phyloP scores from a whole-genome alignment of 2,797 vertebrate genomes.

The Taenioides sp. region DNA sequence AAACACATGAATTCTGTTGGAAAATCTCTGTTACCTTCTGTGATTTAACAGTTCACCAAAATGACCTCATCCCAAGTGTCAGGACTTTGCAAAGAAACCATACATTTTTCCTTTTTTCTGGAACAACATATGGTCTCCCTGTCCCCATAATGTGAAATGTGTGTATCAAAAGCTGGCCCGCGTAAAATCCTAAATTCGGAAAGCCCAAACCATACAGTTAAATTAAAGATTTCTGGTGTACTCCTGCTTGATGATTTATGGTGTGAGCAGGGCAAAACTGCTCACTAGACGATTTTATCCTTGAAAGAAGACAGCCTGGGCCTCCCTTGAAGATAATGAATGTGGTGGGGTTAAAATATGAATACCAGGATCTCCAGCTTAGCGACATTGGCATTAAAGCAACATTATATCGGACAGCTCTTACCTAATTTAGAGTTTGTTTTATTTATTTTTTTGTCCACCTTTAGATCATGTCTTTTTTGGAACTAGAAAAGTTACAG shows the following conservation, averaged over 20 bases:
- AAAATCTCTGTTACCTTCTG: conserved; percentile 16
- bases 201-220: conserved; percentile 12
- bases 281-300: conserved; percentile 36
- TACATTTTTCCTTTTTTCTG: conserved; percentile 20
- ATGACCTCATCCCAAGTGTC: conserved; percentile 44
- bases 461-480: too few species aligned
- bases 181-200: conserved; percentile 27
- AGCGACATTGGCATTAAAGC: conserved; percentile 12
- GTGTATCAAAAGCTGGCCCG: conserved; percentile 22
- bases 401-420: not conserved
- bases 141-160: conserved; percentile 41
- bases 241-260: conserved; percentile 55
- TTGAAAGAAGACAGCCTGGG: conserved; percentile 37
- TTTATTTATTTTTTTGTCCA: too few species aligned
- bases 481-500: too few species aligned
- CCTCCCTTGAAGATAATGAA: conserved; percentile 42
- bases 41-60: conserved; percentile 45
- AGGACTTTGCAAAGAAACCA: conserved; percentile 31
- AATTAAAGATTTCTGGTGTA: conserved; percentile 42
- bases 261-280: conserved; percentile 34
- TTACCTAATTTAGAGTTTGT: too few species aligned
- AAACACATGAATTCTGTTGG: conserved; percentile 20
- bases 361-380: not conserved
- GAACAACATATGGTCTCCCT: conserved; percentile 21
- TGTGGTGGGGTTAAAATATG: conserved; percentile 23